Base-by-base conservation (phyloP, 2,888 invertebrate species). In the Lasioglossum vierecki region DNA sequence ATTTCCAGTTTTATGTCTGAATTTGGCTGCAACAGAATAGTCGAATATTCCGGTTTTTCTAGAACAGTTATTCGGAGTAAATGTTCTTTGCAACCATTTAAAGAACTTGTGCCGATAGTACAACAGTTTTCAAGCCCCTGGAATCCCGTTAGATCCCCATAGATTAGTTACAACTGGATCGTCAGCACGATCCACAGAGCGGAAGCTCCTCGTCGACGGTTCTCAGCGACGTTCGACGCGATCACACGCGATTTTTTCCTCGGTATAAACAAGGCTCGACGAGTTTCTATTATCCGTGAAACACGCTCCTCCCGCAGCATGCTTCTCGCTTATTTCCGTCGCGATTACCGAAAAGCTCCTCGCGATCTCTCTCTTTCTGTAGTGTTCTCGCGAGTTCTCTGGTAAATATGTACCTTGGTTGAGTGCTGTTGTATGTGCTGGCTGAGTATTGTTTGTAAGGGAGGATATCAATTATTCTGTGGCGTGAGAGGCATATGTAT, bases 381-480 rank as follows among this genome's bases (percentile, higher is more conserved):
- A 72, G 80, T n/a, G 84, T 83, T 79, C 76, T 53, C 44, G 76
- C 71, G 79, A 83, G 76, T 77, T 68, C 49, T 72, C 78, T 75
- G 84, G 78, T 77, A 90, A 88, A 93, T 95, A 94, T 95, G 94
- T 95, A 95, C 95, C 95, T 95, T 94, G 93, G 89, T 92, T 95
- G 93, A 95, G 94, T 95, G 93, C 90, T 94, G 93, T 94, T 94
- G 95, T 95, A 95, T 95, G 95, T 95, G 95, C 95, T 95, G 95
- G 95, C 95, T 95, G 94, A 94, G 93, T 94, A 93, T 93, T 86
- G 44, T 91, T 87, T 90, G 92, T 92, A 91, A 87, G 86, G 88
- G 86, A 89, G 86, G 88, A 84, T 82, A 78, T 18, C 18, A n/a
- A 30, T 46, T 72, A 72, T 30, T 35, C 46, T 74, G 81, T 88